These are phyloP conservation scores for Pangasius macronema DNA, from an alignment of 2,797 vertebrate genomes.

Conservation along the genomic window DNA sequence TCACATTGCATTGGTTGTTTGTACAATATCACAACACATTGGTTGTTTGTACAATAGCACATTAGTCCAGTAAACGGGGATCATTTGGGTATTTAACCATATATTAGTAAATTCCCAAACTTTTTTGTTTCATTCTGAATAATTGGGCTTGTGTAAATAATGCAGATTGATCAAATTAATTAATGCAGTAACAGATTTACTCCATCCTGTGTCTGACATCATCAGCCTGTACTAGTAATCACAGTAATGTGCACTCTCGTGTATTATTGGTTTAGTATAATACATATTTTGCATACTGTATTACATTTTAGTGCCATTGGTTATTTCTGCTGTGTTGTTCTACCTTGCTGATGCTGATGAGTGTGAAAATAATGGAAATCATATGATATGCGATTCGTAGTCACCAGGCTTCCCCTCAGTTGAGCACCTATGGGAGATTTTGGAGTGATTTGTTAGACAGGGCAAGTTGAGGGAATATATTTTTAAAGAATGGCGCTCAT, in stretches of 20 bases:
- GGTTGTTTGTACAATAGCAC: neutral
- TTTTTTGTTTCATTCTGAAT: neutral
- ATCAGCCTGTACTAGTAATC: neutral
- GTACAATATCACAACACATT: neutral
- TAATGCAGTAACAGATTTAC: neutral
- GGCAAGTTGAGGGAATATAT: neutral
- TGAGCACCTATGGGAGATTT: neutral
- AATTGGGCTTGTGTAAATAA: neutral
- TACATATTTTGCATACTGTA: neutral
- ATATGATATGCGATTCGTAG: neutral
- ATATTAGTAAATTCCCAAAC: neutral
- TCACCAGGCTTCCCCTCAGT: neutral
- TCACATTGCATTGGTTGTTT: neutral
- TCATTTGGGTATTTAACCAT: neutral
- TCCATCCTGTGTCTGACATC: neutral
- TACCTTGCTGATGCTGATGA: neutral
- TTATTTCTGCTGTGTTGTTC: neutral
- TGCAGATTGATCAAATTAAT: neutral
- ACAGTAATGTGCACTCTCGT: neutral
- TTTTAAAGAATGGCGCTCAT: neutral
- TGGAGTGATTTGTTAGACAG: neutral
- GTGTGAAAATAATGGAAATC: neutral
- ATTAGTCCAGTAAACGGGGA: neutral
- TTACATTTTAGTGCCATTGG: neutral
- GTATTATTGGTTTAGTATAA: neutral